These are phyloP conservation scores for Zeus faber DNA, from an alignment of 2,113 vertebrate genomes.

Conservation along the genomic window DNA sequence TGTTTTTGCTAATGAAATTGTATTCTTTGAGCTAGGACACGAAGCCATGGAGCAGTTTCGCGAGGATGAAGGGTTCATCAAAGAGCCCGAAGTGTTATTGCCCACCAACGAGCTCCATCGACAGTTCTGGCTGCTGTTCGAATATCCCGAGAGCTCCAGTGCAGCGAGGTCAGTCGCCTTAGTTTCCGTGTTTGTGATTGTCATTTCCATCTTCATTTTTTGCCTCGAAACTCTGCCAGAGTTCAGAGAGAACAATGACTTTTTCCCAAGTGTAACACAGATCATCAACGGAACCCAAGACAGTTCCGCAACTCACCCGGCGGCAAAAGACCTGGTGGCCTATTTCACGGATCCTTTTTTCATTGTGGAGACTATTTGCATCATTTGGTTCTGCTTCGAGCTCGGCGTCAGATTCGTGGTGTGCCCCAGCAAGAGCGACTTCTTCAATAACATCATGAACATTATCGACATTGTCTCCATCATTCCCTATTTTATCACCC, in stretches of 20 bases:
- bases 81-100: conserved; percentile 86
- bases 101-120: conserved; percentile 87
- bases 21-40: conserved; percentile 90
- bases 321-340: conserved; percentile 55
- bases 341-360: conserved; percentile 94
- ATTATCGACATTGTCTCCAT: conserved; percentile 95
- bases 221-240: conserved; percentile 95
- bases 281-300: conserved; percentile 61
- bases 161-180: conserved; percentile 88
- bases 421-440: conserved; percentile 92
- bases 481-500: conserved; percentile 94
- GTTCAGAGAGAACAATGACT: conserved; percentile 84
- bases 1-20: conserved; percentile 91
- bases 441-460: conserved; percentile 98
- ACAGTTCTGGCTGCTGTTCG: conserved; percentile 96
- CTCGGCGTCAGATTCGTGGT: conserved; percentile 85
- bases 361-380: conserved; percentile 91
- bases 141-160: conserved; percentile 94
- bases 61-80: conserved; percentile 93
- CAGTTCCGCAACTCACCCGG: conserved; percentile 35
- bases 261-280: conserved; percentile 18
- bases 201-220: conserved; percentile 96
- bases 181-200: conserved; percentile 91
- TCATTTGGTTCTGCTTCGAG: conserved; percentile 97
- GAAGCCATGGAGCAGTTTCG: conserved; percentile 95